Evolutionary conservation across 2,113 vertebrate genomes (phyloP), one percentile per base, ranked within the genome.

Genomic region (Anarrhichthys ocellatus): DNA sequence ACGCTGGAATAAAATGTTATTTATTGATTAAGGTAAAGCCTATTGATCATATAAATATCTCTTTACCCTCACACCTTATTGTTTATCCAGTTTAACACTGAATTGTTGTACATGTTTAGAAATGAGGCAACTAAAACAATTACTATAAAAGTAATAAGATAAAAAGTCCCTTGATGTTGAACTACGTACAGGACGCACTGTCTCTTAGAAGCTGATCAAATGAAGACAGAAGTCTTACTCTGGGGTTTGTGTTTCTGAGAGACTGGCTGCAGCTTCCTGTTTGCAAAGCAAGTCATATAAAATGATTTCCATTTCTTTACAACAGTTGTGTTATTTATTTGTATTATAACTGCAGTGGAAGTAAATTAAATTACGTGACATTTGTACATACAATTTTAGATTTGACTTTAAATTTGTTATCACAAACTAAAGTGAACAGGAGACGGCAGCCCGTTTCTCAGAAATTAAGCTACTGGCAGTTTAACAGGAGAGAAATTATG

Each of bases 251-350:
- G 5, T 64, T 50, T 76, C 32, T 85, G 44, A 65, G 24, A 62
- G 64, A 68, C 22, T 65, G 63, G 9, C 56, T 64, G 1, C 52
- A 64, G 24, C 7, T 18, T 9, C 9, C 32, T 58, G 4, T 18
- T 50, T 59, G 14, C 44, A 62, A 46, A 68, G 64, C 34, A 64
- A 63, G 14, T 52, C 13, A 2, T 42, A 76, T 80, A 74, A 62
- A 78, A 32, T 62, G 2, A 77, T 29, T 76, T 17, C 58, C 9
- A 71, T 48, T 69, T 50, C 72, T 46, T 69, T 32, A 34, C n/a
- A 62, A 64, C 3, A 56, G 64, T 42, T 61, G 32, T 69, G 52
- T 54, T 17, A 20, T 72, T 85, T 76, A 32, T 82, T 72, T 65
- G 6, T 58, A 20, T 40, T 76, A 13, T 36, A 67, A 32, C 9